phyloP scores from a whole-genome alignment of 2,797 vertebrate species.

The Chromobotia macracanthus region DNA sequence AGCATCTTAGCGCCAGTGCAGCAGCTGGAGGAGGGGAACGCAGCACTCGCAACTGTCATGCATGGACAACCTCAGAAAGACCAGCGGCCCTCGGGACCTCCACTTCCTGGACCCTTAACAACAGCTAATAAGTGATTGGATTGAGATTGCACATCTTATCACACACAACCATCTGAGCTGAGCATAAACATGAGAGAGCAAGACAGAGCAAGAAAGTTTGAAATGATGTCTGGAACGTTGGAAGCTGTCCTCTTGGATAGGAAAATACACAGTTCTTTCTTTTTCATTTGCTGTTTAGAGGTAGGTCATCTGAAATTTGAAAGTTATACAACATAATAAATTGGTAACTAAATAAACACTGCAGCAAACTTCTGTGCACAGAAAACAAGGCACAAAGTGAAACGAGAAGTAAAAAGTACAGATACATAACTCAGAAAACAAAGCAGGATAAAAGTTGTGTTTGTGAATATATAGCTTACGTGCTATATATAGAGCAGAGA shows the following conservation, averaged over 20 bases:
- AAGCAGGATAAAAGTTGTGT: no score
- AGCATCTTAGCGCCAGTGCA: constrained; percentile 21
- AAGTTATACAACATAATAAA: no score
- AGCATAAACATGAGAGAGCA: background rate
- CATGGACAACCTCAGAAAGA: constrained; percentile 30
- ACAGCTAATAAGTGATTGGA: constrained; percentile 30
- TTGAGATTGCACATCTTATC: constrained; percentile 35
- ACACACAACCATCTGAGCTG: constrained; percentile 13
- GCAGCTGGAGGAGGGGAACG: constrained; percentile 29
- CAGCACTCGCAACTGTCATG: constrained; percentile 17
- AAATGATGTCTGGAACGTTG: no score
- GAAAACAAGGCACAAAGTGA: background rate
- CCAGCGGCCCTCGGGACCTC: background rate
- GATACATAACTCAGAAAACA: no score
- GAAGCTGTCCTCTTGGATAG: no score
- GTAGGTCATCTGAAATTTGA: no score
- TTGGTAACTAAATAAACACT: background rate
- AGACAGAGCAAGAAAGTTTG: background rate
- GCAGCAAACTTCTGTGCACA: background rate
- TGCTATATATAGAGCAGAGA: background rate
- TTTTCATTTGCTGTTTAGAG: no score
- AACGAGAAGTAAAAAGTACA: background rate
- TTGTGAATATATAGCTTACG: background rate
- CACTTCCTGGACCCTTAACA: constrained; percentile 16
- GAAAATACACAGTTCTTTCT: no score